phyloP scores from a whole-genome alignment of 2,888 invertebrate species.

The Aphodius sticticus region DNA sequence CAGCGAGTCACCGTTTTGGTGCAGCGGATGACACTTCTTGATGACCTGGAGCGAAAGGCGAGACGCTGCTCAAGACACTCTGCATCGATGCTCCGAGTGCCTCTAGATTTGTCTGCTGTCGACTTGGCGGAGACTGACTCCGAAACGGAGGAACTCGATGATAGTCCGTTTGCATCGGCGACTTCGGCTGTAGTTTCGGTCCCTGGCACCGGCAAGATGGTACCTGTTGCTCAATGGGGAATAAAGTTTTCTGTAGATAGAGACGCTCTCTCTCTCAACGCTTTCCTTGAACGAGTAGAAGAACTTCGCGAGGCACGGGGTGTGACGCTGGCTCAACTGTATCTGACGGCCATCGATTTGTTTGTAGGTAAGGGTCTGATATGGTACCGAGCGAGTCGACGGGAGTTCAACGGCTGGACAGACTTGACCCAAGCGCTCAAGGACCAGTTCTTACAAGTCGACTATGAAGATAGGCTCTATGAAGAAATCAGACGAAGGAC shows the following conservation, averaged over 20 bases:
- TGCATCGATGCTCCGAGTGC: background rate
- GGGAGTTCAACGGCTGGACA: no score
- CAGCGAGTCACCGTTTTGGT: no score
- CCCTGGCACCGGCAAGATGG: background rate
- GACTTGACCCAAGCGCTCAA: no score
- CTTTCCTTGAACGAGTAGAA: conserved; percentile 27
- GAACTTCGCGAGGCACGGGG: conserved; percentile 28
- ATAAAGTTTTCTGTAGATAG: conserved; percentile 25
- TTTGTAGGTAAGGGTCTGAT: conserved; percentile 28
- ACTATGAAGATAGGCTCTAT: conserved; percentile 27
- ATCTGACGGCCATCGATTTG: conserved; percentile 32
- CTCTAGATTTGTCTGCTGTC: background rate
- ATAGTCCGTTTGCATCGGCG: no score
- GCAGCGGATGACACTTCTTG: background rate
- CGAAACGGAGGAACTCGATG: background rate
- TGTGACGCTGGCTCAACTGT: conserved; percentile 15
- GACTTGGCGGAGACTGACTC: background rate
- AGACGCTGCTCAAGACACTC: background rate
- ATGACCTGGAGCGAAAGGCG: background rate
- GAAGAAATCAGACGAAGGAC: conserved; percentile 37
- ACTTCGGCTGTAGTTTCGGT: no score
- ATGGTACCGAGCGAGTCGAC: no score
- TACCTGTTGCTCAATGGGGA: conserved; percentile 27
- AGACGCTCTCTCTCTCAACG: conserved; percentile 17
- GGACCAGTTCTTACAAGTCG: conserved; percentile 20